A percentile compares a stretch with the other conserved stretches of the same genome.
Conservation (phyloP, 2,888 invertebrate species). For the Brenthis hecate region DNA sequence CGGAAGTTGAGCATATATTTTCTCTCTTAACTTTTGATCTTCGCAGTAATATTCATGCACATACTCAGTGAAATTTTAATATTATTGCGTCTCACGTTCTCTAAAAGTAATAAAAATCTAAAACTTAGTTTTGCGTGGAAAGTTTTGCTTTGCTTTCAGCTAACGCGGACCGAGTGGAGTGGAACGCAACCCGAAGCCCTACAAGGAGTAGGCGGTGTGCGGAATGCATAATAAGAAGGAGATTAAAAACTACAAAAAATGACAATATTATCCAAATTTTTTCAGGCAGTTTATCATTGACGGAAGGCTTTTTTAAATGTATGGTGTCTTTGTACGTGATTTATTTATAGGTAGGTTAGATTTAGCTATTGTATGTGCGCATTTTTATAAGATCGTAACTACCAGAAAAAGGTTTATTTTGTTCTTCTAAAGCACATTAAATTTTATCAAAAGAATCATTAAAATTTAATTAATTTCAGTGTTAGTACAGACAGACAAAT, state of each 20-base stretch:
- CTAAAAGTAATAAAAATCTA: conserved; percentile 79
- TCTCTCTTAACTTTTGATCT: conserved; percentile 25
- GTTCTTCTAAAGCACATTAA: no score
- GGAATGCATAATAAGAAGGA: conserved; percentile 79
- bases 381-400: no score
- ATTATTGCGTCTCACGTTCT: conserved; percentile 77
- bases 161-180: conserved; percentile 62
- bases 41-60: conserved; percentile 42
- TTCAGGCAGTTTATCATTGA: conserved; percentile 28
- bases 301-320: not conserved
- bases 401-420: no score
- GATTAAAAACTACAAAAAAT: conserved; percentile 80
- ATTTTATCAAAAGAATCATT: no score
- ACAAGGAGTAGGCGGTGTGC: conserved; percentile 80
- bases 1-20: conserved; percentile 15
- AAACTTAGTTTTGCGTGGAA: conserved; percentile 74
- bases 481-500: no score
- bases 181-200: conserved; percentile 68
- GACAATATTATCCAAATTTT: conserved; percentile 65
- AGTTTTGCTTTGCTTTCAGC: conserved; percentile 73
- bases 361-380: not conserved
- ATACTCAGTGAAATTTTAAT: conserved; percentile 66
- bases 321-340: not conserved
- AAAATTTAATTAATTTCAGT: not conserved
- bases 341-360: not conserved